Evolutionary conservation across 92 coral and sea anemone species (phyloP).

Genomic region (Pocillopora grandis): DNA sequence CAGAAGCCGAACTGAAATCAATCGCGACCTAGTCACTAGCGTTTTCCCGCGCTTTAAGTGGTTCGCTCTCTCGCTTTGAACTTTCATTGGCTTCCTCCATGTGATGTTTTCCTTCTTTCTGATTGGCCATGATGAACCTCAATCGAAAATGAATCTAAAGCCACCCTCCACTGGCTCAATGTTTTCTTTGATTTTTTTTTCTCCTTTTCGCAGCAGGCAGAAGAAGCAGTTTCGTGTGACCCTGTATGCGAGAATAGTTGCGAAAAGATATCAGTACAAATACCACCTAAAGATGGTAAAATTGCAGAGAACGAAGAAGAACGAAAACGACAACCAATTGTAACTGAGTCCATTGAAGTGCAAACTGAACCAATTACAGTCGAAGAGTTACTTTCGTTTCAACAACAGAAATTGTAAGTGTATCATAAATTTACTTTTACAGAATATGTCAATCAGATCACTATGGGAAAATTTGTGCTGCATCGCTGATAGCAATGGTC

Average conservation of each 20-base stretch:
- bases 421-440: background rate
- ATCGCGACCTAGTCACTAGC: no score
- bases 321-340: background rate
- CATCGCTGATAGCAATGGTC: no score
- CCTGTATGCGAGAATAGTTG: background rate
- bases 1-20: no score
- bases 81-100: no score
- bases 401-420: constrained; percentile 69
- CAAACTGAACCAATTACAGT: constrained; percentile 36
- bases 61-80: no score
- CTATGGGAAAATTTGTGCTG: no score
- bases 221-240: constrained; percentile 10
- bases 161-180: background rate
- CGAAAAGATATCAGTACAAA: background rate
- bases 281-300: background rate
- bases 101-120: no score
- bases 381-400: constrained; percentile 42
- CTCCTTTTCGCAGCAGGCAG: constrained; percentile 19
- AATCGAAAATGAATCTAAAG: no score
- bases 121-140: no score
- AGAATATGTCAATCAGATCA: no score
- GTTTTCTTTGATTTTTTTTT: background rate
- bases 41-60: no score
- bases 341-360: constrained; percentile 18
- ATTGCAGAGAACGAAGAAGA: constrained; percentile 20